Conservation (phyloP, 2,797 vertebrate species). For the Perodicticus potto region DNA sequence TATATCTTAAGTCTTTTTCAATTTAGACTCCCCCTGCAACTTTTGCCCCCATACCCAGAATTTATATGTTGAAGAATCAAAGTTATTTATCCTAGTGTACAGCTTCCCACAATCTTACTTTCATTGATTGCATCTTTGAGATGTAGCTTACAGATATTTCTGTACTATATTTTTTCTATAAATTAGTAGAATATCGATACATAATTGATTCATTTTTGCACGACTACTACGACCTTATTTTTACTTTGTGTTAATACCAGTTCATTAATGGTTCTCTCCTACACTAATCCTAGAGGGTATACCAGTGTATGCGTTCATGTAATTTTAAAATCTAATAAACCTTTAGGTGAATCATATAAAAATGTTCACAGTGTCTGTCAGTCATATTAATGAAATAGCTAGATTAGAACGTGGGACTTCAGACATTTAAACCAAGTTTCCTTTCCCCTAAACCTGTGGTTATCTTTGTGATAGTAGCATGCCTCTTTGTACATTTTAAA, state of each 20-base stretch:
- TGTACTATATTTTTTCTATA: neutral
- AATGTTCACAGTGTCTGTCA: neutral
- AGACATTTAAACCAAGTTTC: neutral
- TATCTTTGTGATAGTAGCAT: neutral
- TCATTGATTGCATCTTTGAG: too few relatives aligned
- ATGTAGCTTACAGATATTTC: neutral
- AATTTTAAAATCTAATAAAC: conserved; percentile 24
- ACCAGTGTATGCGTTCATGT: neutral
- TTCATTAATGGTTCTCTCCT: conserved; percentile 31
- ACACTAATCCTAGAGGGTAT: neutral
- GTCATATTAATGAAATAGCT: neutral
- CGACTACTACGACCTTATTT: neutral
- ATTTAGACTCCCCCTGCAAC: neutral
- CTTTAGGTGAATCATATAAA: conserved; percentile 30
- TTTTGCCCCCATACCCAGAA: neutral
- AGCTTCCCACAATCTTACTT: neutral
- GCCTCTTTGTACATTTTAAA: neutral
- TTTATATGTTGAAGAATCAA: conserved; percentile 32
- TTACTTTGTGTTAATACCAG: neutral
- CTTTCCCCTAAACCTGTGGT: neutral
- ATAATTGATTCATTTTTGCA: conserved; percentile 32
- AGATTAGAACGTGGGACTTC: neutral
- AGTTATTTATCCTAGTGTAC: neutral
- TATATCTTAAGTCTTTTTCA: neutral
- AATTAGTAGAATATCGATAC: neutral